Percentiles rank a stretch among this genome's conserved stretches.
Conservation (phyloP, 37 sponge, comb jelly and placozoan species). For the Chondrosia reniformis region DNA sequence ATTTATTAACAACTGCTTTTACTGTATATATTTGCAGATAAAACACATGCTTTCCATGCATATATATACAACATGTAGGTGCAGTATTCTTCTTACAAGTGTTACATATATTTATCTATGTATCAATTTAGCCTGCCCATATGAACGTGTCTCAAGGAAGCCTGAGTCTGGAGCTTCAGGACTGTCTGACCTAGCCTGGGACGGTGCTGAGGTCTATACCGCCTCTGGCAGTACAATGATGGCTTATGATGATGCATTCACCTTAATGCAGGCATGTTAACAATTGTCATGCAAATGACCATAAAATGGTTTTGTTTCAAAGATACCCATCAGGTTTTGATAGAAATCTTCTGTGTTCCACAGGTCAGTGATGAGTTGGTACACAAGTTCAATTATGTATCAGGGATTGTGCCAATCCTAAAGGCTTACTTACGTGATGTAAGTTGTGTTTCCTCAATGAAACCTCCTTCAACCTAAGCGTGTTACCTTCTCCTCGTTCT, state of each 20-base stretch:
- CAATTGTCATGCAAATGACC: not conserved
- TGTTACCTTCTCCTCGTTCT: too few species aligned
- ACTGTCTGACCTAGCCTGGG: slow-evolving; percentile 58
- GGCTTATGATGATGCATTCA: slow-evolving; percentile 79
- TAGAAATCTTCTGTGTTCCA: not conserved
- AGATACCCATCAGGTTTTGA: not conserved
- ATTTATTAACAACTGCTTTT: too few species aligned
- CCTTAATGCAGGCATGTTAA: slow-evolving; percentile 49
- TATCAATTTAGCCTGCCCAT: too few species aligned
- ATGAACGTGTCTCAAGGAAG: too few species aligned
- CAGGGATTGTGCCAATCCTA: slow-evolving; percentile 68
- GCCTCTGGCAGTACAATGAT: slow-evolving; percentile 25
- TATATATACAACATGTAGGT: slow-evolving; percentile 4
- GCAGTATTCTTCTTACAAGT: slow-evolving; percentile 12
- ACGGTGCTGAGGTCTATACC: slow-evolving; percentile 48
- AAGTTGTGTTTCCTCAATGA: too few species aligned
- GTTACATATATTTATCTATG: too few species aligned
- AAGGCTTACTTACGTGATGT: slow-evolving; percentile 43
- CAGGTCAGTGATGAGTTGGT: slow-evolving; percentile 63
- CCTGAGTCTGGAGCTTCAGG: slow-evolving; percentile 22
- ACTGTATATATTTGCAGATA: too few species aligned
- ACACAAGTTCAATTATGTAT: slow-evolving; percentile 63
- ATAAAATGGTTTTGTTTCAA: not conserved
- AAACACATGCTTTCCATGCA: not conserved
- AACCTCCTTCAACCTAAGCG: too few species aligned